Base-by-base conservation (phyloP, 2,797 vertebrate genomes). In the Simalia tracyae region DNA sequence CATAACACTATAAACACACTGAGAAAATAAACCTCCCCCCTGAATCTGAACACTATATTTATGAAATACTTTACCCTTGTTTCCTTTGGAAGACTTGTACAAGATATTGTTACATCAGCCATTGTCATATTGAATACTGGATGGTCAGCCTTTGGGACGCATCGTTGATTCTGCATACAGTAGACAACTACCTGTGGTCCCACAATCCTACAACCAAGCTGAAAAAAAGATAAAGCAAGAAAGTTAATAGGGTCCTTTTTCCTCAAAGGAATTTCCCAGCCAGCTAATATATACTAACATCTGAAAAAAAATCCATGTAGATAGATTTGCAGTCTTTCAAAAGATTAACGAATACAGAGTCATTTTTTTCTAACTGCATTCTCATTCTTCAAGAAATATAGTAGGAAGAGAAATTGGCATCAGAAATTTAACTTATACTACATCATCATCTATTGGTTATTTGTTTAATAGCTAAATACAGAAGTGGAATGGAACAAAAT, bases 91-190 rank as follows among this genome's bases (percentile, higher is more conserved):
- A 99, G 97, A 94, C 98, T 99, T 93, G 99, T 99, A 95, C 99
- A 99, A 91, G 98, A 99, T 93, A 99, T 87, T 0, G 97, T 99
- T 89, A 99, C 94, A 56, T 98, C 98, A 2, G 98, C 98, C 99
- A 99, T 98, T 76, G 99, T 97, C 99, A 99, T 99, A 96, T 98
- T 99, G 94, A 98, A 99, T 85, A 99, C 98, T 0, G 99, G 99
- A 90, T 97, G 95, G 93, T 99, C 99, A 0, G 99, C 99, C 95
- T 98, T 98, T 1, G 99, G 99, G 36, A 99, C 99, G 86, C 98
- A 99, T 0, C 95, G 98, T 93, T 99, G 98, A 63, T 98, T 98
- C 92, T 98, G 98, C 95, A 99, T 98, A 95, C 99, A 99, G 97
- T 98, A 99, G 93, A 99, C 95, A 84, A 99, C 99, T 54, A 99